phyloP scores from a whole-genome alignment of 2,888 invertebrate genomes.

The Chironomus tentans region DNA sequence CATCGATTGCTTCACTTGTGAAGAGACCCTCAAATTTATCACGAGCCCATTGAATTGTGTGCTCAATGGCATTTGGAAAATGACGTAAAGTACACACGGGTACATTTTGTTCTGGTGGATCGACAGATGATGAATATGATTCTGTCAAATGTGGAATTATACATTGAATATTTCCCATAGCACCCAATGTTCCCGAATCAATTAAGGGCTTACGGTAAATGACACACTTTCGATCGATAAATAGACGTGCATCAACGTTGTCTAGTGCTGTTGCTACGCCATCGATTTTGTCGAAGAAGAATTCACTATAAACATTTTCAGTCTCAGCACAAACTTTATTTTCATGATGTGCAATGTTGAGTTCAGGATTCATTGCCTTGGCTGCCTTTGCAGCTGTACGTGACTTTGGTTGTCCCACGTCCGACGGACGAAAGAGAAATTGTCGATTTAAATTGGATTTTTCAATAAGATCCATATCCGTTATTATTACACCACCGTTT shows the following conservation, averaged over 20 bases:
- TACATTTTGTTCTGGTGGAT: constrained; percentile 97
- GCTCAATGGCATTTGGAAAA: constrained; percentile 98
- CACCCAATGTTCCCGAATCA: constrained; percentile 96
- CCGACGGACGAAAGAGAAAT: constrained; percentile 90
- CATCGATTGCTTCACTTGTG: constrained; percentile 80
- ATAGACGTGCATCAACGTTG: constrained; percentile 95
- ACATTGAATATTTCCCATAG: constrained; percentile 93
- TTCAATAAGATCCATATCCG: constrained; percentile 99
- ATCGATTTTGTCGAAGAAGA: constrained; percentile 84
- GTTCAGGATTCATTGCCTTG: constrained; percentile 69
- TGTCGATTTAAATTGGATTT: constrained; percentile 97
- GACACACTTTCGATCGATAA: constrained; percentile 96
- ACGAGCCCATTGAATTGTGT: constrained; percentile 85
- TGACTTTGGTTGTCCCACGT: constrained; percentile 89
- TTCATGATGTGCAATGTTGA: constrained; percentile 73
- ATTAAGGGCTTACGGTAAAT: constrained; percentile 93
- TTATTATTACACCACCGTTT: constrained; percentile 72
- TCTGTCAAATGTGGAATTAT: constrained; percentile 95
- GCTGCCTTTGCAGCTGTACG: constrained; percentile 82
- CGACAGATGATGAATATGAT: constrained; percentile 94
- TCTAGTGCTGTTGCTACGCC: constrained; percentile 97
- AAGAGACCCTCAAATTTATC: constrained; percentile 91
- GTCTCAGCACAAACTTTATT: constrained; percentile 92
- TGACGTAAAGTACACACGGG: constrained; percentile 97
- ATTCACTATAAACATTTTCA: constrained; percentile 86